These are phyloP conservation scores for Zosterops hypoxanthus DNA, from an alignment of 2,113 vertebrate genomes.

Conservation along the genomic window DNA sequence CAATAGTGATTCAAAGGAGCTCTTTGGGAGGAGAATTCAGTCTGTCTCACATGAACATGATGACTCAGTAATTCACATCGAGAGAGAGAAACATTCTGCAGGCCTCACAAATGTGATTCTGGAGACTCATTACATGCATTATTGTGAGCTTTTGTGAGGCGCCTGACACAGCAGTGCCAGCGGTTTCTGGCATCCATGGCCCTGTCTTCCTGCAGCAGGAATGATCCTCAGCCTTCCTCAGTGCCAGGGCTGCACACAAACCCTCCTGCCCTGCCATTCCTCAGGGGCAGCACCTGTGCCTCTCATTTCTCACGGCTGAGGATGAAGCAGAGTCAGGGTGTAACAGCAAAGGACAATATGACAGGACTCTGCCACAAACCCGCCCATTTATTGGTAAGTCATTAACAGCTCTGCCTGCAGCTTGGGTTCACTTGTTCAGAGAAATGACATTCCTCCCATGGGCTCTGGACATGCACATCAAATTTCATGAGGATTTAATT, in stretches of 20 bases:
- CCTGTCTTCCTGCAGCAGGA: background rate
- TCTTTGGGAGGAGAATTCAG: slow-evolving; percentile 38
- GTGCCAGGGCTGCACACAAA: background rate
- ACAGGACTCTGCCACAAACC: background rate
- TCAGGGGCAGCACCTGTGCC: background rate
- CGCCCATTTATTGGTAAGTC: background rate
- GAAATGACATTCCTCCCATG: background rate
- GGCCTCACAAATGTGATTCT: slow-evolving; percentile 30
- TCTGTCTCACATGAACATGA: slow-evolving; percentile 32
- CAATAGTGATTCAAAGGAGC: slow-evolving; percentile 51
- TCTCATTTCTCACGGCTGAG: background rate
- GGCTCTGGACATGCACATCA: background rate
- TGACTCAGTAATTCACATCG: slow-evolving; percentile 55
- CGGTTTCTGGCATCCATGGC: background rate
- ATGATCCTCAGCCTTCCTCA: background rate
- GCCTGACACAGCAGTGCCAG: background rate
- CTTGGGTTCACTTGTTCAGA: background rate
- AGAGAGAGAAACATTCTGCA: slow-evolving; percentile 21
- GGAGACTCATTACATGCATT: slow-evolving; percentile 10
- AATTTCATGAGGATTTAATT: background rate
- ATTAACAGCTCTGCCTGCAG: background rate
- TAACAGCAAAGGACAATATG: background rate
- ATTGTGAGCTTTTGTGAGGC: background rate
- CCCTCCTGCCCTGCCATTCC: background rate
- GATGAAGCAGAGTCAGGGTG: background rate